phyloP scores from a whole-genome alignment of 2,888 invertebrate genomes.

The Cerastis rubricosa region DNA sequence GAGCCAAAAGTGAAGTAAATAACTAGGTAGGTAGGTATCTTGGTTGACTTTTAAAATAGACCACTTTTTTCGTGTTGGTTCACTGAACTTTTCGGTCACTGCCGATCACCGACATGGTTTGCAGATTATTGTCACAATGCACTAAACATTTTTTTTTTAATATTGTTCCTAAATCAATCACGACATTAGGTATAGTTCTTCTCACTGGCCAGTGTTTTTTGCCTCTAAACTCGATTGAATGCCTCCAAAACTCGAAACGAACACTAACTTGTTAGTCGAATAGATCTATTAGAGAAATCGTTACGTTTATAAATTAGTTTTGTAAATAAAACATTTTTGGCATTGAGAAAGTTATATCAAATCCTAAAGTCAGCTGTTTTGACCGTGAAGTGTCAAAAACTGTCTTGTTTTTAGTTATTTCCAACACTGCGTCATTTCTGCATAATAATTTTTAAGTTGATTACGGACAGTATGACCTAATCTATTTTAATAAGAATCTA shows the following conservation, averaged over 20 bases:
- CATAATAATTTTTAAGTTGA: background rate
- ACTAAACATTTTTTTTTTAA: constrained; percentile 12
- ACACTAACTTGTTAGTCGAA: constrained; percentile 10
- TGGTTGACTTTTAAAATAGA: constrained; percentile 71
- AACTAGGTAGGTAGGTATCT: constrained; percentile 52
- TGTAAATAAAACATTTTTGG: constrained; percentile 30
- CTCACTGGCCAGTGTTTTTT: constrained; percentile 30
- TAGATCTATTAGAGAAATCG: constrained; percentile 1
- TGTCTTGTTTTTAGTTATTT: constrained; percentile 9
- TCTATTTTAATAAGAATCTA: background rate
- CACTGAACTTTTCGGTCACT: constrained; percentile 81
- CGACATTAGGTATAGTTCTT: constrained; percentile 7
- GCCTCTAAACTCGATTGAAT: constrained; percentile 15
- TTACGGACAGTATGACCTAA: background rate
- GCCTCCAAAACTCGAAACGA: constrained; percentile 3
- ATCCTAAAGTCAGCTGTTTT: constrained; percentile 22
- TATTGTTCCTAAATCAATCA: constrained; percentile 13
- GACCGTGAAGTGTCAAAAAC: constrained; percentile 37
- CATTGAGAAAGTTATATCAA: constrained; percentile 46
- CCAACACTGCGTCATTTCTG: constrained; percentile 1
- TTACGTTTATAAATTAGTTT: background rate
- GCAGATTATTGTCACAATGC: constrained; percentile 69
- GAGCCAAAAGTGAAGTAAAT: constrained; percentile 52
- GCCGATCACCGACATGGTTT: constrained; percentile 72
- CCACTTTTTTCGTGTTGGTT: constrained; percentile 74